phyloP scores from a whole-genome alignment of 2,888 invertebrate genomes.

The Tipula helvola region DNA sequence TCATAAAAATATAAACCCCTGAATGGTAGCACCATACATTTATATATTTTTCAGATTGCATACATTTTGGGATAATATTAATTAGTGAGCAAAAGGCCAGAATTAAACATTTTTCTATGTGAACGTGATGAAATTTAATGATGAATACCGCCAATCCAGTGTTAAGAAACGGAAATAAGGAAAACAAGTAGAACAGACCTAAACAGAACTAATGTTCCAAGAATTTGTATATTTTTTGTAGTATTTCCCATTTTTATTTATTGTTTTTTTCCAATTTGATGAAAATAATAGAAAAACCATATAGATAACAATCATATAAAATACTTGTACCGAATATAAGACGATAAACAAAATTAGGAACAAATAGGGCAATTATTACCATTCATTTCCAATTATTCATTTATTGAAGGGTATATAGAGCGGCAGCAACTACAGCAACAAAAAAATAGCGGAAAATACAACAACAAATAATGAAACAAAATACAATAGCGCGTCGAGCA shows the following conservation, averaged over 20 bases:
- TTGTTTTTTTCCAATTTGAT: neutral
- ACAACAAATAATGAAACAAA: neutral
- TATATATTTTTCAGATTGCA: no score
- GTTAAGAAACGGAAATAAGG: neutral
- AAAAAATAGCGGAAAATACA: neutral
- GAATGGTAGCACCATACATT: no score
- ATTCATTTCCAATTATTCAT: neutral
- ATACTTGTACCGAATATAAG: neutral
- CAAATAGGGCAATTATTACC: slow-evolving; percentile 4
- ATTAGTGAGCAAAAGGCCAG: no score
- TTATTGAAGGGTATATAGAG: neutral
- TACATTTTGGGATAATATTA: no score
- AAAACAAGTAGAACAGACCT: neutral
- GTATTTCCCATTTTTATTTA: neutral
- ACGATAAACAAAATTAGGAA: neutral
- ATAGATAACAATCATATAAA: neutral
- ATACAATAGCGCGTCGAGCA: neutral
- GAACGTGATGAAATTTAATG: no score
- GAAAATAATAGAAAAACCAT: neutral
- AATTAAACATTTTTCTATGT: no score
- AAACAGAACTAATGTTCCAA: neutral
- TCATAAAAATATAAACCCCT: no score
- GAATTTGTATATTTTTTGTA: neutral
- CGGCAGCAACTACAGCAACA: neutral
- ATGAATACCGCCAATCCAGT: neutral